A percentile compares a stretch with the other conserved stretches of the same genome.
Evolutionary conservation across 2,797 vertebrate genomes (phyloP).

Genomic region (Fistularia commersonii): DNA sequence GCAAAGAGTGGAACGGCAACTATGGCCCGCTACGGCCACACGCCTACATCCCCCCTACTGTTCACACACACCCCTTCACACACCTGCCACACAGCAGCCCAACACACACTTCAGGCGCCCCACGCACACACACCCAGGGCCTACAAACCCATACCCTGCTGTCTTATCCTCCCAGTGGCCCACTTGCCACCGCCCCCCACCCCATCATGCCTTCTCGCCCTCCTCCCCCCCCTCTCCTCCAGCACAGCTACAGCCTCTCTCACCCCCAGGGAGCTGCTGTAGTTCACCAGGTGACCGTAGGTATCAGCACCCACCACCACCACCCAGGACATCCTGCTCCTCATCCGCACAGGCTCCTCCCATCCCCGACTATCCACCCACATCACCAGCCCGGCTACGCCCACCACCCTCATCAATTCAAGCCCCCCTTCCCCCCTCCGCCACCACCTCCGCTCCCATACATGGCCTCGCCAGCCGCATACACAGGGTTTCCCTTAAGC

Average conservation of each 20-base stretch:
- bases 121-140: constrained; percentile 44
- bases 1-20: constrained; percentile 95
- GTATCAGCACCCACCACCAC: constrained; percentile 79
- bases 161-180: constrained; percentile 55
- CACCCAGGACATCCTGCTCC: constrained; percentile 62
- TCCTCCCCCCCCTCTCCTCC: constrained; percentile 83
- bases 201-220: constrained; percentile 82
- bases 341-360: constrained; percentile 77
- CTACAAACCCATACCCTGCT: constrained; percentile 58
- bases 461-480: constrained; percentile 88
- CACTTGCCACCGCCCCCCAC: constrained; percentile 75
- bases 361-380: constrained; percentile 83
- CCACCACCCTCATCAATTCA: constrained; percentile 81
- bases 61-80: constrained; percentile 84
- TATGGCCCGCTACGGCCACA: constrained; percentile 86
- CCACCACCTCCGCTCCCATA: constrained; percentile 85
- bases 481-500: constrained; percentile 91
- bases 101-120: constrained; percentile 69
- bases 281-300: constrained; percentile 89
- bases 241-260: constrained; percentile 84
- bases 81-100: constrained; percentile 87
- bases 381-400: constrained; percentile 63
- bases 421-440: constrained; percentile 84
- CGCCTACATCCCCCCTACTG: constrained; percentile 83
- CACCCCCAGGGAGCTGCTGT: constrained; percentile 76